Conservation (phyloP, 2,797 vertebrate genomes). For the Trichosurus vulpecula region DNA sequence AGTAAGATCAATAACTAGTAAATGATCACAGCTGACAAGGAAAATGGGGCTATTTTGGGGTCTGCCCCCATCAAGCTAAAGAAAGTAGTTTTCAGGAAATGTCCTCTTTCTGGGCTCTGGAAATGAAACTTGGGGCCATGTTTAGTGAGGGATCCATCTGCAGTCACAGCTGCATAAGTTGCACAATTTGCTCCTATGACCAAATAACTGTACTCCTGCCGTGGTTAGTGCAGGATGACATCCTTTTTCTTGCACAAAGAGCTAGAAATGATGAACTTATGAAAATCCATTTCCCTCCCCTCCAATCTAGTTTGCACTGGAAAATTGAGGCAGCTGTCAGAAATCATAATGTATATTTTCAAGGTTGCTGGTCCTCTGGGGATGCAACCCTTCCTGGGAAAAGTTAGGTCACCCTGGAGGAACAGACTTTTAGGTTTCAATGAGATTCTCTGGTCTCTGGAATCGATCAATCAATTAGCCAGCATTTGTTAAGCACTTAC, state of each 20-base stretch:
- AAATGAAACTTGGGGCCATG: slow-evolving; percentile 83
- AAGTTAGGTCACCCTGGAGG: not conserved
- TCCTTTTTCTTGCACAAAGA: slow-evolving; percentile 54
- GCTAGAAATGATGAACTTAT: not conserved
- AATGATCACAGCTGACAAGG: not conserved
- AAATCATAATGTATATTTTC: not conserved
- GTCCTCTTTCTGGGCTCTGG: slow-evolving; percentile 74
- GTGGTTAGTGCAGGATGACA: slow-evolving; percentile 1
- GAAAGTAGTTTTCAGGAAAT: slow-evolving; percentile 43
- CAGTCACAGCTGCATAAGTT: slow-evolving; percentile 73
- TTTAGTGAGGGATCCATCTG: slow-evolving; percentile 79
- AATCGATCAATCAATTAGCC: not conserved
- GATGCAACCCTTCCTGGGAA: not conserved
- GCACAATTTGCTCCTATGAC: slow-evolving; percentile 77
- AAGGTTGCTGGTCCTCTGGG: not conserved
- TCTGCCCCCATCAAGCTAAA: not conserved
- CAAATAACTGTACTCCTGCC: slow-evolving; percentile 73
- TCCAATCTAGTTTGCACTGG: not conserved
- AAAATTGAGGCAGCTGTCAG: not conserved
- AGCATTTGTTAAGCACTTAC: not conserved
- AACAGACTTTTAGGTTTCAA: not conserved
- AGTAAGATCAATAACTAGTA: not conserved
- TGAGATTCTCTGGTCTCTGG: not conserved
- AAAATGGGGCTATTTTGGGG: not conserved
- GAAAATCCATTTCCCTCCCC: slow-evolving; percentile 42